Percentiles rank a stretch among this genome's conserved stretches.
phyloP scores from a whole-genome alignment of 2,113 vertebrate species.

The Columba janthina region DNA sequence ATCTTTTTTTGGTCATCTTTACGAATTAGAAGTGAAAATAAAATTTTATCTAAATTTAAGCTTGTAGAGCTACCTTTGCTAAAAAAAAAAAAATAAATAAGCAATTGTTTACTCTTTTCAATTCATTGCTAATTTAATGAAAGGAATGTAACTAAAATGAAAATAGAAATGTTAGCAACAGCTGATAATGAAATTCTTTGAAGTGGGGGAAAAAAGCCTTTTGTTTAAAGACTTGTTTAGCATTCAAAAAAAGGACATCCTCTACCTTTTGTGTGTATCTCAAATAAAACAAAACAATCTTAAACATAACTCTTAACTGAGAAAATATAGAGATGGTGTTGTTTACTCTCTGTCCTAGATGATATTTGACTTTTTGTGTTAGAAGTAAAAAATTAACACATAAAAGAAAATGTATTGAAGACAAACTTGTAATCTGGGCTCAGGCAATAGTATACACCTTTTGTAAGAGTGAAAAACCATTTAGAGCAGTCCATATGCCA shows the following conservation, averaged over 20 bases:
- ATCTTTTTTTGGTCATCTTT: neutral
- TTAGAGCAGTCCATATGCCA: neutral
- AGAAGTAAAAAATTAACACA: neutral
- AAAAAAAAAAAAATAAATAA: neutral
- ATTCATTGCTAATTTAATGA: neutral
- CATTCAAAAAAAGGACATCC: neutral
- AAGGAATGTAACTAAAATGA: neutral
- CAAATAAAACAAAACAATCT: neutral
- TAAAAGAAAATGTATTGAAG: neutral
- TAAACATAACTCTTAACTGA: neutral
- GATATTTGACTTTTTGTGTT: neutral
- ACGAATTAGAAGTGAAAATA: neutral
- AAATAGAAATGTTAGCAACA: neutral
- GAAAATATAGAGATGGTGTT: neutral
- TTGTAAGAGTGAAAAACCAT: neutral
- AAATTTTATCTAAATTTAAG: neutral
- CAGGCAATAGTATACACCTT: neutral
- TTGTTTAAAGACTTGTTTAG: neutral
- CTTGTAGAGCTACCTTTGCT: neutral
- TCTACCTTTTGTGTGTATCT: neutral
- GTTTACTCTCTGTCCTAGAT: neutral
- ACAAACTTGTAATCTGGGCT: neutral
- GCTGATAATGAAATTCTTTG: neutral
- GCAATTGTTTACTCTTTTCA: neutral
- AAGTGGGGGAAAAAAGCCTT: neutral